These are phyloP conservation scores for Sebastes iracundus DNA, from an alignment of 2,797 vertebrate genomes.

Conservation along the genomic window DNA sequence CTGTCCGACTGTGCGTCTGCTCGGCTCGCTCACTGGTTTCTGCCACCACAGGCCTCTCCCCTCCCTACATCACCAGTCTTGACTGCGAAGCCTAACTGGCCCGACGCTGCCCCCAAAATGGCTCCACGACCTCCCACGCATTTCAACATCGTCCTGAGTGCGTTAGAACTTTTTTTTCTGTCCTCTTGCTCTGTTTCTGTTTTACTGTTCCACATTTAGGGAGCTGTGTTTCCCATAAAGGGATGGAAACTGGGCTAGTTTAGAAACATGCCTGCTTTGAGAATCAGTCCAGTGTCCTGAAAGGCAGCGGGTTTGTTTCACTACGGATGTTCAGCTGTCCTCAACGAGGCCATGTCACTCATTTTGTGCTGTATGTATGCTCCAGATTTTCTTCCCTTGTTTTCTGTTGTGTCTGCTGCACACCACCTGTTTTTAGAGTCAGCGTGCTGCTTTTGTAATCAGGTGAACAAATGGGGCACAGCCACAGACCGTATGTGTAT, in stretches of 20 bases:
- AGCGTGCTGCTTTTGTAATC: slow-evolving; percentile 73
- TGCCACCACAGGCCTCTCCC: slow-evolving; percentile 26
- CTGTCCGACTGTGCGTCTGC: slow-evolving; percentile 38
- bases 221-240: slow-evolving; percentile 39
- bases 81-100: slow-evolving; percentile 43
- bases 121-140: slow-evolving; percentile 47
- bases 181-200: slow-evolving; percentile 32
- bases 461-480: slow-evolving; percentile 57
- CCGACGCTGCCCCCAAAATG: slow-evolving; percentile 40
- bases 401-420: slow-evolving; percentile 43
- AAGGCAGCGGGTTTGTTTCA: slow-evolving; percentile 18
- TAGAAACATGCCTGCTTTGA: slow-evolving; percentile 38
- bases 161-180: slow-evolving; percentile 29
- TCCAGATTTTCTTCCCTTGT: slow-evolving; percentile 55
- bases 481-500: slow-evolving; percentile 24
- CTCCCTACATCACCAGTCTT: slow-evolving; percentile 23
- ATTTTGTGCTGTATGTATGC: slow-evolving; percentile 19
- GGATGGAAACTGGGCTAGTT: slow-evolving; percentile 36
- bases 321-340: slow-evolving; percentile 40
- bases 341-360: slow-evolving; percentile 35
- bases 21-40: slow-evolving; percentile 37
- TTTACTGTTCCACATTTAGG: slow-evolving; percentile 53
- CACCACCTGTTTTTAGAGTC: slow-evolving; percentile 76
- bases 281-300: slow-evolving; percentile 34
- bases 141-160: slow-evolving; percentile 8